Evolutionary conservation across 2,888 invertebrate species (phyloP), one percentile per base, ranked within the genome.

Genomic region (Stegana nigrithorax): DNA sequence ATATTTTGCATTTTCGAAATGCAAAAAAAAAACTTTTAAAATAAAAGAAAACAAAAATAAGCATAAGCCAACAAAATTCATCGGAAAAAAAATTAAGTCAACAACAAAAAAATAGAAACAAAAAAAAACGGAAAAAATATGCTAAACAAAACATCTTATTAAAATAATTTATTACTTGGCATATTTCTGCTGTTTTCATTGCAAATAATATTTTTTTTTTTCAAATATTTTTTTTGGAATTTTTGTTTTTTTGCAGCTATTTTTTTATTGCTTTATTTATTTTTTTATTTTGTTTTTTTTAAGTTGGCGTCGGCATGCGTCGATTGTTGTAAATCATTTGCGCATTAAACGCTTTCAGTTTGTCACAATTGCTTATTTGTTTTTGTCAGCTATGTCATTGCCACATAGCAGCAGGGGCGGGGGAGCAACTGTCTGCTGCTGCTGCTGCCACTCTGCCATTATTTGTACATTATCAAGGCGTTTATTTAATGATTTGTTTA

Each of bases 121-220:
- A n/a, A n/a, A n/a, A n/a, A n/a, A 17, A 47, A 23, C 25, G 14
- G 25, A 47, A 8, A 23, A 21, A n/a, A 25, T n/a, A 14, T 25
- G 47, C n/a, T 7, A 10, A 42, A n/a, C 14, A 42, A 42, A 2
- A 3, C 12, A 12, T 6, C 17, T 47, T 23, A 23, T 47, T 21
- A 21, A 36, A 36, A 36, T 36, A 47, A 47, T 47, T 47, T 47
- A 47, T 47, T 47, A 47, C 47, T 47, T 47, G 47, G 47, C 47
- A 47, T 23, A 47, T 47, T 47, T 42, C 42, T 42, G 42, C n/a
- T 42, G 42, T 47, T 47, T 25, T 25, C 47, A 23, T 47, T 47
- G 47, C n/a, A 25, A 47, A 44, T 14, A 42, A n/a, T n/a, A n/a
- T n/a, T n/a, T n/a, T n/a, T n/a, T n/a, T n/a, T n/a, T n/a, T n/a